phyloP scores from a whole-genome alignment of 2,113 vertebrate species.

The Calyptomena viridis region DNA sequence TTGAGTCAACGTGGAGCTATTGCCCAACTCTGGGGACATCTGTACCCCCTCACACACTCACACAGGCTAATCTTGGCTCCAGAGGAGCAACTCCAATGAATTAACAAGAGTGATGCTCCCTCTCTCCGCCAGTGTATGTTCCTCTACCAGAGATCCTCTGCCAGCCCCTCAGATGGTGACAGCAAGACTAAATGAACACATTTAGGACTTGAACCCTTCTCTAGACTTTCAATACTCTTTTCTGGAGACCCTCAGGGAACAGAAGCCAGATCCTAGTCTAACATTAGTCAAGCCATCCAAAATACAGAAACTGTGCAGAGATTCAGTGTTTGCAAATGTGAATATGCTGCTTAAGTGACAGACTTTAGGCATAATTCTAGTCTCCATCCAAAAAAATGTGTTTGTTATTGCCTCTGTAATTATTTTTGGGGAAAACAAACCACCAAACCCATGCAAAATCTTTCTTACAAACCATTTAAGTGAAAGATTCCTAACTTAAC shows the following conservation, averaged over 20 bases:
- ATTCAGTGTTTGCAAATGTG: neutral
- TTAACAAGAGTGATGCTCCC: neutral
- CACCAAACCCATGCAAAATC: constrained; percentile 8
- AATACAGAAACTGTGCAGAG: neutral
- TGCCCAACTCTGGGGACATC: neutral
- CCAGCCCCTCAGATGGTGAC: neutral
- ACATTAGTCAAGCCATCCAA: neutral
- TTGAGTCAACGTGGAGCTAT: neutral
- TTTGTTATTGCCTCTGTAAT: neutral
- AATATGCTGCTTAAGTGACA: neutral
- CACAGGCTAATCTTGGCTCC: neutral
- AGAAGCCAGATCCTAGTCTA: neutral
- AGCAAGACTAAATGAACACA: neutral
- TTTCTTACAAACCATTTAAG: neutral
- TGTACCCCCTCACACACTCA: neutral
- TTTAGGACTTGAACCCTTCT: neutral
- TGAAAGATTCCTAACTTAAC: neutral
- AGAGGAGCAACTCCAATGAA: neutral
- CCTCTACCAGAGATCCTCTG: neutral
- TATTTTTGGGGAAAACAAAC: neutral
- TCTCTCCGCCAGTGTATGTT: neutral
- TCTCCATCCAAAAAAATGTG: neutral
- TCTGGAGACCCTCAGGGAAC: neutral
- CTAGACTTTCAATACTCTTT: neutral
- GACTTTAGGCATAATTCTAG: neutral